Conservation (phyloP, 2,797 vertebrate genomes). For the Myripristis murdjan region DNA sequence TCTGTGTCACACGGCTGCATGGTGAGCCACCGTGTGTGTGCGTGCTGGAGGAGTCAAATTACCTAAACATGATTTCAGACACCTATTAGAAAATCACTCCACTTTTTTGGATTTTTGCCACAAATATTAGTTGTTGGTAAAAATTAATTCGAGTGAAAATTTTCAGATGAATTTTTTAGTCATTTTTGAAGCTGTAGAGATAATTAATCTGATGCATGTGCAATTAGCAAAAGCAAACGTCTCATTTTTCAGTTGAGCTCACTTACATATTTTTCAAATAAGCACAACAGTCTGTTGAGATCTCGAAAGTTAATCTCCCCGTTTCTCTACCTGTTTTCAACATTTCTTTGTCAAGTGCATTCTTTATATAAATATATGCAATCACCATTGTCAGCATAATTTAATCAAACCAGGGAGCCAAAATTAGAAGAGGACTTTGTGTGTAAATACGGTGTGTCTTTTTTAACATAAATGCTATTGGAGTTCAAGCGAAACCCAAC, state of each 20-base stretch:
- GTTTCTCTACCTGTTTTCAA: background rate
- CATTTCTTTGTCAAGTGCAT: no score
- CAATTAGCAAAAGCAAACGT: background rate
- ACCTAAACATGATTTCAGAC: background rate
- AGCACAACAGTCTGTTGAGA: background rate
- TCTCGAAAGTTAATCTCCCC: background rate
- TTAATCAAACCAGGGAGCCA: background rate
- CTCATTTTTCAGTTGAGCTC: background rate
- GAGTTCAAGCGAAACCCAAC: no score
- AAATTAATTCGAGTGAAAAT: no score
- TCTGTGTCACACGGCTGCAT: background rate
- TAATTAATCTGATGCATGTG: no score
- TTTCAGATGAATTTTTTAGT: no score
- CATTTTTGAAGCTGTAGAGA: no score
- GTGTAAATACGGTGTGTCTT: slow-evolving; percentile 59
- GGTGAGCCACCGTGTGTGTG: background rate
- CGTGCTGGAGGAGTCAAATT: background rate
- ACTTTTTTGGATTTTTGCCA: background rate
- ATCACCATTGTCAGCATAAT: background rate
- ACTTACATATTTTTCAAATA: background rate
- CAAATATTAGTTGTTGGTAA: background rate
- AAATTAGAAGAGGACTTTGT: no score
- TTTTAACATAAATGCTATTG: no score
- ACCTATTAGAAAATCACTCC: background rate
- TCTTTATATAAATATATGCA: background rate